Base-by-base conservation (phyloP, 30 jellyfish, hydroid and myxozoan genomes). In the Aurelia coerulea region DNA sequence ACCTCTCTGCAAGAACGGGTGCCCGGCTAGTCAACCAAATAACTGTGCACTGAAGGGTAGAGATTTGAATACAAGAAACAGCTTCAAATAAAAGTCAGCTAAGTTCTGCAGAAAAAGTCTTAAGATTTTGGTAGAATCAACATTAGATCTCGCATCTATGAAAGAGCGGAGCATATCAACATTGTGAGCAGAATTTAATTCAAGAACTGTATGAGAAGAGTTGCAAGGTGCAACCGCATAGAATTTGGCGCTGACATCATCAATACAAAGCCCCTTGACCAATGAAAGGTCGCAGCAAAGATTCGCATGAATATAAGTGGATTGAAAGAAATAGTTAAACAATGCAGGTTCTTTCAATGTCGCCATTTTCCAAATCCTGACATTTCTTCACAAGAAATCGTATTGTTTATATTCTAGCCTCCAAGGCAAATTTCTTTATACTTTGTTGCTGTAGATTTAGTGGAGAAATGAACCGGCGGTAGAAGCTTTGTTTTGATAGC, bases 281-380 rank as follows among this genome's bases (percentile, higher is more conserved):
- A 83, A 70, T 83, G 83, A 83, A 83, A 83, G 92, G 92, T 83
- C 92, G 92, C 92, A 83, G 39, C 53, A 31, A 68, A 79, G 86
- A 79, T 65, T 70, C 80, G 68, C 82, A 68, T 83, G 92, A 83
- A 83, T 83, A 83, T 84, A n/a, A 35, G 69, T 73, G 65, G 59
- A 83, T 83, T 60, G 86, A 73, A 83, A 75, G 65, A 65, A 72
- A 83, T 83, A 83, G 86, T 81, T 33, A 59, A 83, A 64, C 68
- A 58, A 83, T 83, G 92, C 92, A 83, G 82, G 82, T 71, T 85
- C 34, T 71, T 83, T 83, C 86, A 83, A 83, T 83, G 92, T 83
- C 92, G 86, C 92, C 82, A 83, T 83, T 53, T 60, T 86, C 92
- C 56, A 83, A 83, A 83, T 83, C 82, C 78, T 68, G 81, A 79